Percentiles rank a stretch among this genome's conserved stretches.
Evolutionary conservation across 2,113 vertebrate species (phyloP).

Genomic region (Cathartes aura): DNA sequence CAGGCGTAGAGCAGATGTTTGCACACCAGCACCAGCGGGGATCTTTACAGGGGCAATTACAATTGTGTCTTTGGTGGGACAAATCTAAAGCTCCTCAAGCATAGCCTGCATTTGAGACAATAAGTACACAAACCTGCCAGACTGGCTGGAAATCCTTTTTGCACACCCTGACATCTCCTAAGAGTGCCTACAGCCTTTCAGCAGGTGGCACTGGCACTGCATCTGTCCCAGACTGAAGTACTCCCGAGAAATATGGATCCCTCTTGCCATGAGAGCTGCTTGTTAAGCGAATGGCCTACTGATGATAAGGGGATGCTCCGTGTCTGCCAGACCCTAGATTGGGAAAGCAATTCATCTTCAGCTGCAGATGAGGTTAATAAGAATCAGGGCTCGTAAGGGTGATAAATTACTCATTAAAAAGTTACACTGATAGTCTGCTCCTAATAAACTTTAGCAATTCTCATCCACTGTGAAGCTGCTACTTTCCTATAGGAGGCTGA

Average conservation of each 20-base stretch:
- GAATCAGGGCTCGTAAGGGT: neutral
- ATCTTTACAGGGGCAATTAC: neutral
- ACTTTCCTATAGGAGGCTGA: neutral
- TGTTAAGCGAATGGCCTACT: neutral
- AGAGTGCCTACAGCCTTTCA: neutral
- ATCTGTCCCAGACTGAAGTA: neutral
- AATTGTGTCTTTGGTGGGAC: neutral
- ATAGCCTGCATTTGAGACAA: neutral
- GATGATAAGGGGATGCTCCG: neutral
- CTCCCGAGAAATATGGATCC: neutral
- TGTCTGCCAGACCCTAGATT: neutral
- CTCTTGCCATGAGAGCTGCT: neutral
- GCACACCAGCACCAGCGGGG: neutral
- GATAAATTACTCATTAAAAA: constrained; percentile 46
- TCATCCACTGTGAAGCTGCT: neutral
- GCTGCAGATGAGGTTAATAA: neutral
- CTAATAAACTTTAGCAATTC: neutral
- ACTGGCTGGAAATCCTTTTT: neutral
- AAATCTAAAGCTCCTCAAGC: neutral
- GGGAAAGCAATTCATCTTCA: neutral
- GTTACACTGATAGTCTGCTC: neutral
- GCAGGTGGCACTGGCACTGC: neutral
- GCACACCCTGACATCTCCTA: neutral
- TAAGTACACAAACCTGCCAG: neutral
- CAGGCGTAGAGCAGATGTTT: neutral